Evolutionary conservation across 2,888 invertebrate genomes (phyloP), one percentile per base, ranked within the genome.

Genomic region (Ptychoptera contaminata): DNA sequence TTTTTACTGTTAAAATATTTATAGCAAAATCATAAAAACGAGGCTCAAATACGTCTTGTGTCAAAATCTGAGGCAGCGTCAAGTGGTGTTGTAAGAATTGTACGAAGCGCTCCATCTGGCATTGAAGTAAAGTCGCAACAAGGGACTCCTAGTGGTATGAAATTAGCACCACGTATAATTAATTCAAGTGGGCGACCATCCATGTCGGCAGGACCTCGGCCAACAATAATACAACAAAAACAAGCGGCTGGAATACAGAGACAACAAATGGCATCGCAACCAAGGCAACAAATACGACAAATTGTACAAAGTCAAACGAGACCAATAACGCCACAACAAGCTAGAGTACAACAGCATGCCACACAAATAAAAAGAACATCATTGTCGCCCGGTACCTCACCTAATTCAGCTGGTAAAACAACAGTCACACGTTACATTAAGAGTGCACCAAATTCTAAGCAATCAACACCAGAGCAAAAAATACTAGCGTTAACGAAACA

Each of bases 401-500:
- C 9, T 9, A 32, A 9, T 8, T 46, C 50, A 8, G 48, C 48
- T 36, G 47, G 45, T 45, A 50, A 51, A 37, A 48, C 49, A 7
- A 51, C 51, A 46, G 48, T 51, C 43, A 48, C 49, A 6, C 48
- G 56, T 38, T 55, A 52, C 12, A 48, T 47, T 3, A 44, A 47
- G 43, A 48, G 37, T 23, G 38, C 44, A n/a, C 46, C 45, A 15
- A 38, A 38, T n/a, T 46, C 47, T 15, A 45, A 42, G 12, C 45
- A 44, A 30, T 58, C 62, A 14, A 63, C 64, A 9, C 64, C 65
- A 0, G 65, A 65, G 46, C 63, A 65, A 46, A 65, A 64, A 54
- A 34, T 34, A n/a, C 5, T n/a, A 12, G 3, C 34, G 5, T 6
- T 11, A n/a, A 11, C 34, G 12, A 34, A 34, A 8, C 3, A 23